phyloP scores from a whole-genome alignment of 2,888 invertebrate genomes.

The Lottia scabra region DNA sequence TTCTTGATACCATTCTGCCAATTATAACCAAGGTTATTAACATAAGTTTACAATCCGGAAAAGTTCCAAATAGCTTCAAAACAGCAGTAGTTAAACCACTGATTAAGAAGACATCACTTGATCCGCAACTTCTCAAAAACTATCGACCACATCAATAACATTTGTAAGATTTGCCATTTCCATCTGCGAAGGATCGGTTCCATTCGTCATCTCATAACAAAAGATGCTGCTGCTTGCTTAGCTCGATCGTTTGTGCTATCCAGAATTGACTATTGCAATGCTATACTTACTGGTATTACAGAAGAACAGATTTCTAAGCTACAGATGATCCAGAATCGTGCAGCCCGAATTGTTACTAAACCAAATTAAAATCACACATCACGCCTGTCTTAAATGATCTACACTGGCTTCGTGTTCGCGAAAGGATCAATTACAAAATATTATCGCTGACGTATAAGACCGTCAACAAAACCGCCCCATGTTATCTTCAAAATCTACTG shows the following conservation, averaged over 20 bases:
- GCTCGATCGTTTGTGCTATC: not conserved
- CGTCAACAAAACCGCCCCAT: too few species aligned
- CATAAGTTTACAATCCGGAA: too few species aligned
- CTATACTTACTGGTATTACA: not conserved
- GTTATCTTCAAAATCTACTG: too few species aligned
- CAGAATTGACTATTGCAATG: not conserved
- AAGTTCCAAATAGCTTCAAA: too few species aligned
- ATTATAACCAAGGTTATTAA: too few species aligned
- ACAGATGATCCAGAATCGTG: not conserved
- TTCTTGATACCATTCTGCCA: too few species aligned
- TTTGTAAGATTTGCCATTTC: not conserved
- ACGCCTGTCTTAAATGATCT: not conserved
- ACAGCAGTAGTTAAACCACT: too few species aligned
- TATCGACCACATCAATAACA: not conserved
- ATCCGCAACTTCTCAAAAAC: too few species aligned
- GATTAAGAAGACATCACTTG: too few species aligned
- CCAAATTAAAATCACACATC: not conserved
- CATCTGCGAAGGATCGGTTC: slow-evolving; percentile 1
- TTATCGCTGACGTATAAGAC: too few species aligned
- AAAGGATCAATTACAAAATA: not conserved
- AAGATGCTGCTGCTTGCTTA: slow-evolving; percentile 1
- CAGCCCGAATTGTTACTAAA: not conserved
- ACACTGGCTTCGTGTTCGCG: not conserved
- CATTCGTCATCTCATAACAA: slow-evolving; percentile 2
- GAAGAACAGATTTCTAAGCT: not conserved